Evolutionary conservation across 2,113 vertebrate genomes (phyloP), one percentile per base, ranked within the genome.

Genomic region (Mus pahari): DNA sequence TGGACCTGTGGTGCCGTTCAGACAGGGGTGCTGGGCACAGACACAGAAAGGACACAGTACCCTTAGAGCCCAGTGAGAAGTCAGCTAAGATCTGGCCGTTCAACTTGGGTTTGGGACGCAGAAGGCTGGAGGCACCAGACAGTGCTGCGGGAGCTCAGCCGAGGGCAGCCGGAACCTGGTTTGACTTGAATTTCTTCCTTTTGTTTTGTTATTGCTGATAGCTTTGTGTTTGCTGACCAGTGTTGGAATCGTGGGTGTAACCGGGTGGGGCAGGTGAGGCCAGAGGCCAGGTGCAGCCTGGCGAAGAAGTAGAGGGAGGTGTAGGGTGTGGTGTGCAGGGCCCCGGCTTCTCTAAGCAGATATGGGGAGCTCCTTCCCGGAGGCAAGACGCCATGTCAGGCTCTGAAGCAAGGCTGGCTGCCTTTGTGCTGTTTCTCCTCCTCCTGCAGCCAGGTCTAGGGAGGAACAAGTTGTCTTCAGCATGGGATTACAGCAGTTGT

Each of bases 261-360:
- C 91, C 39, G 83, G 96, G 95, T 53, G 97, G 83, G 79, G 96
- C 89, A 90, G 91, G 83, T 83, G 93, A 96, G 93, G 58, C 91
- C 33, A 50, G 93, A 90, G 93, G 91, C 96, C 97, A 97, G 95
- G 96, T 95, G 87, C 89, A 90, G 94, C 94, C 96, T 81, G 86
- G 91, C 62, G 83, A 87, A 28, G 82, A 92, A 83, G 89, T 4
- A 19, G n/a, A 66, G 83, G 60, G 28, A 24, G 50, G 55, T 36
- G 73, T 2, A 75, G 91, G 96, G 86, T 48, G 81, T 53, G 96
- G 78, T 2, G 20, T 33, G 36, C 45, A 73, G 62, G 92, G 84
- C 74, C 14, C 20, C 45, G 68, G n/a, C 42, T 92, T 2, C 88
- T 33, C 3, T 31, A 10, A 53, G 22, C 48, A 83, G 66, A 74